Evolutionary conservation across 2,888 invertebrate genomes (phyloP), one percentile per base, ranked within the genome.

Genomic region (Chironomus tentans): DNA sequence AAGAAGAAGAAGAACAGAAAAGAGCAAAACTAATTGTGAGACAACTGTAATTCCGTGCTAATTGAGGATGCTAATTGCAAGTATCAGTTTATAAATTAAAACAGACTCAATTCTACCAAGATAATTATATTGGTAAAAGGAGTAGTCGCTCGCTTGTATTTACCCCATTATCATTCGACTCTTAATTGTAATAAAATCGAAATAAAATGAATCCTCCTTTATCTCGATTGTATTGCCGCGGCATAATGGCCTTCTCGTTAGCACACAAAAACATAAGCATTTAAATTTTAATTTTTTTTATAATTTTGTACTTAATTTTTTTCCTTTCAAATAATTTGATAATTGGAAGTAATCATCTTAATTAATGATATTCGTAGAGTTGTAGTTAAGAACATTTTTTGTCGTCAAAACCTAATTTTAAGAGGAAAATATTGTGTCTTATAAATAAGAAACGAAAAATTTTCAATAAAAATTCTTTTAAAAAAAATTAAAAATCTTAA

Each of bases 91-190:
- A n/a, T 15, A 18, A 15, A 15, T 56, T 56, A n/a, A 18, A 71
- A 71, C 4, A 73, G 28, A 62, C 72, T 61, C 62, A 73, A 73
- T 73, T 62, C 50, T 24, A 71, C 28, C 61, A 24, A 65, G 18
- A 62, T 56, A 50, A 48, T 50, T 24, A 56, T 15, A 50, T 56
- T 71, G 21, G 71, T 71, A 24, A 50, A 71, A 71, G 71, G 21
- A 56, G 50, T 71, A 56, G 71, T 71, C 56, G 15, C 6, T 38
- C 38, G 38, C 38, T 38, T 38, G 38, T 38, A 38, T 38, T 38
- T 38, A 38, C 38, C 18, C n/a, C 15, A 56, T 56, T 15, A 18
- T 56, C 18, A 56, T 56, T 18, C 5, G 56, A 56, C 56, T n/a
- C n/a, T 56, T 56, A 56, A 56, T 56, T 18, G 56, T 56, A 56